phyloP scores from a whole-genome alignment of 2,888 invertebrate genomes.

The Pheosia gnoma region DNA sequence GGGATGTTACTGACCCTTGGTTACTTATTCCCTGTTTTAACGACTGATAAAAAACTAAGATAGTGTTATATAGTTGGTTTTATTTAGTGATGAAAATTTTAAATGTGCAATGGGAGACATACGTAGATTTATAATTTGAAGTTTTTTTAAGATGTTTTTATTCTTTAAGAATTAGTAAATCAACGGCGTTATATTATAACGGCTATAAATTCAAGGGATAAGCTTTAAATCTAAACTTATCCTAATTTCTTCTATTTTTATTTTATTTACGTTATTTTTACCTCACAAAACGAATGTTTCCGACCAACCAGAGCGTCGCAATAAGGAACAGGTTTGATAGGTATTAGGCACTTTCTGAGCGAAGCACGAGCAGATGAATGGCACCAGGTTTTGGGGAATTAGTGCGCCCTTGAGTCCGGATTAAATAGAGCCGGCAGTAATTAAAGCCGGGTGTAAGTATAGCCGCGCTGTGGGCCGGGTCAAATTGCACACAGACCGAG shows the following conservation, averaged over 20 bases:
- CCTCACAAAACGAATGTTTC: neutral
- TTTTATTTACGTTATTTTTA: neutral
- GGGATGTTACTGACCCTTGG: neutral
- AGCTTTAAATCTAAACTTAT: too few species aligned
- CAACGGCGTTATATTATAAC: too few species aligned
- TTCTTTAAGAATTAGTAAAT: too few species aligned
- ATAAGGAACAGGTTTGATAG: neutral
- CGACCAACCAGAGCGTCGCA: neutral
- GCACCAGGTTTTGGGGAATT: slow-evolving; percentile 24
- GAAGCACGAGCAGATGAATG: slow-evolving; percentile 1
- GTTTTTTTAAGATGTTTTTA: too few species aligned
- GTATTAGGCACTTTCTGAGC: neutral
- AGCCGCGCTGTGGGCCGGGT: slow-evolving; percentile 9
- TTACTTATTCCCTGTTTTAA: neutral
- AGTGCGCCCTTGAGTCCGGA: slow-evolving; percentile 30
- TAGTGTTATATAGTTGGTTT: too few species aligned
- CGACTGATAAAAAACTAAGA: too few species aligned
- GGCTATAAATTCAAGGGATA: too few species aligned
- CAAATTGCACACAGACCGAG: slow-evolving; percentile 15
- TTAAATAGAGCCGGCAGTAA: slow-evolving; percentile 35
- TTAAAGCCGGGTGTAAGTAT: slow-evolving; percentile 28
- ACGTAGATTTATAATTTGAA: too few species aligned
- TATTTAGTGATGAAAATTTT: too few species aligned
- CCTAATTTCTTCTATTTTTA: neutral
- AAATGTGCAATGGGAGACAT: too few species aligned